Evolutionary conservation across 2,113 vertebrate species (phyloP), one percentile per base, ranked within the genome.

Genomic region (Amphiprion percula): DNA sequence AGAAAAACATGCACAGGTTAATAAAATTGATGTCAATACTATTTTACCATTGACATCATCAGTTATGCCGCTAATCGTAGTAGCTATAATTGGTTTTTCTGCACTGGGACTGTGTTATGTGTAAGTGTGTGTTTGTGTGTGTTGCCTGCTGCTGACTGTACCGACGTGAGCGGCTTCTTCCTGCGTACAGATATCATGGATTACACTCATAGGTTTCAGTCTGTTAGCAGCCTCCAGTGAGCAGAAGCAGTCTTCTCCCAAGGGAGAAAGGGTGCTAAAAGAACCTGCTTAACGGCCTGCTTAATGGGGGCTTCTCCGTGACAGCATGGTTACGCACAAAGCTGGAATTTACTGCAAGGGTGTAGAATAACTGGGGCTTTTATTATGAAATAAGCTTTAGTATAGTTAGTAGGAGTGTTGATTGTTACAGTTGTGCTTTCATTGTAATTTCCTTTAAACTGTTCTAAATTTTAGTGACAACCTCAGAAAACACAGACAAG

Each of bases 171-270:
- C 24, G 41, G 68, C 63, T 84, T 81, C 63, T 21, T 37, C 82
- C 50, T 58, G 74, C 71, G 63, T 77, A 73, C 75, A 68, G 66
- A 68, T 16, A 59, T 79, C 64, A 72, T 67, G 54, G 75, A 80
- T 80, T 77, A 64, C 72, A 47, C 67, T 67, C 54, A 28, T n/a
- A 55, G 74, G 69, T 66, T 63, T 10, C 33, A 23, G 59, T 73
- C 55, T 56, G 80, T 78, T 85, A 75, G 70, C 64, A 82, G 78
- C 65, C 61, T 69, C 72, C 69, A 53, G 74, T 65, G 79, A 81
- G 82, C 49, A 84, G 55, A 50, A 70, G 72, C 66, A 65, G 77
- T 44, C 60, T n/a, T 61, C 56, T 80, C 82, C 66, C 26, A n/a
- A 47, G 83, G 68, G 75, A 80, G 33, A 64, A 23, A 15, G 24